Percentiles rank a stretch among this genome's conserved stretches.
phyloP scores from a whole-genome alignment of 2,797 vertebrate genomes.

The Paratrypauchen microcephalus region DNA sequence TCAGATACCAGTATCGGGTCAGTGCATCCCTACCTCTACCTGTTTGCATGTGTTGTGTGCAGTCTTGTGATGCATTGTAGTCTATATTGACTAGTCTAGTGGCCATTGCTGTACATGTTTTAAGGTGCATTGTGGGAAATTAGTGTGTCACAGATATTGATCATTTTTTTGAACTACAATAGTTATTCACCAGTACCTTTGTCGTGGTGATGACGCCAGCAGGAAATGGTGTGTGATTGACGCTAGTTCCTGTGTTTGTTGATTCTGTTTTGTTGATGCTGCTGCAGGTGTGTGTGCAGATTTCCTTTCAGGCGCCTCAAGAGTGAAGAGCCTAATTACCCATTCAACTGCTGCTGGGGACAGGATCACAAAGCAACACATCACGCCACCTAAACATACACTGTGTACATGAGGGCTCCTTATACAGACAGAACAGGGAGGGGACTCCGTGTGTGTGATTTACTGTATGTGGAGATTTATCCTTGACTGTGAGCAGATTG shows the following conservation, averaged over 20 bases:
- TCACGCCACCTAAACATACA: slow-evolving; percentile 26
- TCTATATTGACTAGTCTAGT: too few relatives aligned
- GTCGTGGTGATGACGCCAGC: slow-evolving; percentile 41
- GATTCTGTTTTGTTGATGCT: slow-evolving; percentile 17
- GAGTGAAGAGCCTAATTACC: slow-evolving; percentile 50
- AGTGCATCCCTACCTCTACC: too few relatives aligned
- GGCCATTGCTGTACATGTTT: too few relatives aligned
- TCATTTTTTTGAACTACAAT: not conserved
- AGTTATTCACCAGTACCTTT: not conserved
- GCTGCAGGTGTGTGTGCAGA: slow-evolving; percentile 16
- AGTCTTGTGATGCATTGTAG: too few relatives aligned
- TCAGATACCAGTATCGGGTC: too few relatives aligned
- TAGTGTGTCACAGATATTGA: too few relatives aligned
- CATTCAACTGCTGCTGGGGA: slow-evolving; percentile 40
- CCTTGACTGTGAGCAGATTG: too few relatives aligned
- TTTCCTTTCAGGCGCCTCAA: slow-evolving; percentile 45
- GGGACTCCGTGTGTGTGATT: not conserved
- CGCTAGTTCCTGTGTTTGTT: slow-evolving; percentile 24
- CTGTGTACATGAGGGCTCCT: slow-evolving; percentile 16
- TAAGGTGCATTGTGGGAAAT: too few relatives aligned
- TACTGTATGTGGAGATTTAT: too few relatives aligned
- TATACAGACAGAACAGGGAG: not conserved
- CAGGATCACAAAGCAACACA: slow-evolving; percentile 18
- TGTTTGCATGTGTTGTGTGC: too few relatives aligned
- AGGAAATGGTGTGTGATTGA: slow-evolving; percentile 40